These are phyloP conservation scores for Tetramorium alpestre DNA, from an alignment of 1,140 invertebrate species.

Conservation along the genomic window DNA sequence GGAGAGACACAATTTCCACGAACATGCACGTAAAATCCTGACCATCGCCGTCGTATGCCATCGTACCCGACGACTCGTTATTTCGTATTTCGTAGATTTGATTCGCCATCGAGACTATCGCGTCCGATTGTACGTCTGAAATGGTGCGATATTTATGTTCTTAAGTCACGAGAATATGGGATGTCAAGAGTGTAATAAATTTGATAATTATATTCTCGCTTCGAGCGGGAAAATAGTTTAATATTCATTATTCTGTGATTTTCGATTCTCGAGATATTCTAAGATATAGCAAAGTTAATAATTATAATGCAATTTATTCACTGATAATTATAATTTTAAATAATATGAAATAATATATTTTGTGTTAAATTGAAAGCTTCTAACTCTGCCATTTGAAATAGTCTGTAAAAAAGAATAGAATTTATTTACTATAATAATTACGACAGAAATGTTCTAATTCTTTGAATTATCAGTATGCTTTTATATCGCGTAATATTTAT, in stretches of 20 bases:
- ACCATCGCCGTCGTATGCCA: conserved; percentile 17
- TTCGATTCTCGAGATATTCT: neutral
- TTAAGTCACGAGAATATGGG: neutral
- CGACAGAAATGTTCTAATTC: neutral
- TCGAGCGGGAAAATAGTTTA: neutral
- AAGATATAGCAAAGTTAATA: neutral
- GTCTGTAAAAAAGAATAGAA: neutral
- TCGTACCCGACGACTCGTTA: conserved; percentile 40
- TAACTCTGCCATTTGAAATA: neutral
- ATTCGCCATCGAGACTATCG: neutral
- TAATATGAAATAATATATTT: neutral
- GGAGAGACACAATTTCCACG: conserved; percentile 56
- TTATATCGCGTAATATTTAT: neutral
- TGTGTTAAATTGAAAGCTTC: neutral
- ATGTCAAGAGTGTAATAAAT: neutral
- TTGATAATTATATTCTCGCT: neutral
- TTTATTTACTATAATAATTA: neutral
- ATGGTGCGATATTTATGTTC: conserved; percentile 18
- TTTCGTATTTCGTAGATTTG: conserved; percentile 57
- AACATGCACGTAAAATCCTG: conserved; percentile 48
- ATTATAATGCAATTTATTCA: conserved; percentile 5
- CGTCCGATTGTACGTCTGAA: neutral
- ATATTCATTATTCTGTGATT: neutral
- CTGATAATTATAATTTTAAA: neutral
- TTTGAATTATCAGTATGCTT: neutral